Percentiles rank a stretch among this genome's conserved stretches.
phyloP scores from a whole-genome alignment of 2,113 vertebrate species.

The Corythoichthys haematopterus region DNA sequence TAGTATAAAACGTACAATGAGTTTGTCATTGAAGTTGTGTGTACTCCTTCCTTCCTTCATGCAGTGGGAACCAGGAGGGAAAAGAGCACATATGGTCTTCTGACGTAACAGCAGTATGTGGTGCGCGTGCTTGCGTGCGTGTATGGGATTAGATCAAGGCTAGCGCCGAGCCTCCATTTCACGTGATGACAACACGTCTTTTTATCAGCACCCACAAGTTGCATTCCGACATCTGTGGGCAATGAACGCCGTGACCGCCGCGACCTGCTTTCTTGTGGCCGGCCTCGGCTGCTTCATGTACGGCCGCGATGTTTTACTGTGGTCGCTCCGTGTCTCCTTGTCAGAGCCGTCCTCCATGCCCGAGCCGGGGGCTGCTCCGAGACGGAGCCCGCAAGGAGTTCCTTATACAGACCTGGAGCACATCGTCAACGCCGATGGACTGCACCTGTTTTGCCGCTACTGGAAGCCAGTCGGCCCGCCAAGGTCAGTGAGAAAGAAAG shows the following conservation, averaged over 20 bases:
- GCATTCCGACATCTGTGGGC: neutral
- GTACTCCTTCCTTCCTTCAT: neutral
- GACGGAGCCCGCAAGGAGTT: constrained; percentile 80
- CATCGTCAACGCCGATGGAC: constrained; percentile 86
- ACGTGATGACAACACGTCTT: neutral
- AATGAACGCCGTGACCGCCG: constrained; percentile 47
- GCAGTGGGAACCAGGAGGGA: neutral
- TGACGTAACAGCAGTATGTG: constrained; percentile 46
- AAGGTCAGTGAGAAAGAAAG: constrained; percentile 75
- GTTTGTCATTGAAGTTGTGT: neutral
- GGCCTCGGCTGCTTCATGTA: constrained; percentile 57
- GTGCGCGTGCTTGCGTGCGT: neutral
- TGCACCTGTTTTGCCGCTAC: constrained; percentile 91
- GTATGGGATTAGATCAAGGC: constrained; percentile 11
- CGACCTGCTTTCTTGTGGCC: constrained; percentile 61
- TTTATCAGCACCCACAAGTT: neutral
- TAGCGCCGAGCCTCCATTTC: neutral
- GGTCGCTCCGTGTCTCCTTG: constrained; percentile 52
- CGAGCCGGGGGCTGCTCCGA: constrained; percentile 76
- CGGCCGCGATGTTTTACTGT: constrained; percentile 48
- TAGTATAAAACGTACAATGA: neutral
- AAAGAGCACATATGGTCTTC: constrained; percentile 32
- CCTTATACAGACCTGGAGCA: constrained; percentile 81
- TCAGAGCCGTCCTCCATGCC: constrained; percentile 76
- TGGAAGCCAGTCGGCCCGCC: constrained; percentile 83